Conservation (phyloP, 2,113 vertebrate species). For the Antechinus stuartii region DNA sequence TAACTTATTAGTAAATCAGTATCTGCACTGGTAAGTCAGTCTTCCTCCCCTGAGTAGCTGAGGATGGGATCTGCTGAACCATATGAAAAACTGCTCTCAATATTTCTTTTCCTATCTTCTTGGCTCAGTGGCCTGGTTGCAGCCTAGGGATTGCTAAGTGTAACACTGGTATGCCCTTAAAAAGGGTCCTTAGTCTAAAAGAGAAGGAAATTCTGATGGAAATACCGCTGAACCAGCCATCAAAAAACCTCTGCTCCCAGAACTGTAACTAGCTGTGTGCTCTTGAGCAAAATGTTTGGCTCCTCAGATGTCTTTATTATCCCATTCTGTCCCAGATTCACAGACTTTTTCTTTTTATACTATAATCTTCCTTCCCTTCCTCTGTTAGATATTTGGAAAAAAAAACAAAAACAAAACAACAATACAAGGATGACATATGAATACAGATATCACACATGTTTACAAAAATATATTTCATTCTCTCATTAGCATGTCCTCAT, state of each 20-base stretch:
- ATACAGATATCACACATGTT: background rate
- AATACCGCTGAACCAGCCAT: conserved; percentile 4
- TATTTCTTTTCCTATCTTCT: background rate
- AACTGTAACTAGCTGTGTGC: background rate
- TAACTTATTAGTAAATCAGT: background rate
- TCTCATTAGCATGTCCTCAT: conserved; percentile 62
- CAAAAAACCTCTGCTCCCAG: conserved; percentile 9
- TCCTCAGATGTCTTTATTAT: background rate
- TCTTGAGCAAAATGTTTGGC: background rate
- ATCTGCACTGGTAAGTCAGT: background rate
- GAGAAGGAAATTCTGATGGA: background rate
- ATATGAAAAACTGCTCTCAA: background rate
- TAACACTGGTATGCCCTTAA: conserved; percentile 16
- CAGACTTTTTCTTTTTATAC: background rate
- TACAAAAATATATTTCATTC: conserved; percentile 56
- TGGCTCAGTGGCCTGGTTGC: background rate
- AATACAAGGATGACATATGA: background rate
- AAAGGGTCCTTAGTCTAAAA: conserved; percentile 15
- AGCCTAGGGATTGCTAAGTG: background rate
- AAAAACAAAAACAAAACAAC: background rate
- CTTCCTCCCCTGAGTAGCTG: background rate
- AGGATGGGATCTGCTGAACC: background rate
- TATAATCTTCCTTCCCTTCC: background rate
- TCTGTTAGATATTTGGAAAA: background rate
- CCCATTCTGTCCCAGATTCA: background rate